Evolutionary conservation across 2,797 vertebrate genomes (phyloP).

Genomic region (Pipistrellus pipistrellus): DNA sequence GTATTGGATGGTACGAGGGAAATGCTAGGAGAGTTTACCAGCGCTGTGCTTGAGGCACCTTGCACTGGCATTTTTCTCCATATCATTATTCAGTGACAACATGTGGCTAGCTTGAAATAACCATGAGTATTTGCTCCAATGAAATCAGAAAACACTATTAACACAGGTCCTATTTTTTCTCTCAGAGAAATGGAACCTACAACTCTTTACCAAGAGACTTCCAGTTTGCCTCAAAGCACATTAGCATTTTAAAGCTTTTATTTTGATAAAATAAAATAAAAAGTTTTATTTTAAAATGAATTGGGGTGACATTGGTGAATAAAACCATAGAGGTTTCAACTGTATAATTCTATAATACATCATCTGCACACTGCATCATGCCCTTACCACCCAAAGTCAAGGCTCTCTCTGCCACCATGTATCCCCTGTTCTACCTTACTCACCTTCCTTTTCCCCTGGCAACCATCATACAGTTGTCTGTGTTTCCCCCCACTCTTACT

Average conservation of each 20-base stretch:
- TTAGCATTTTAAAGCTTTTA: neutral
- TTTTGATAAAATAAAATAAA: neutral
- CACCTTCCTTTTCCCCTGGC: neutral
- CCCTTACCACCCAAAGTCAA: neutral
- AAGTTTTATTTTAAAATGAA: too few relatives aligned
- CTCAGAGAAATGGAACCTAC: neutral
- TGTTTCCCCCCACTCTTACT: accelerated
- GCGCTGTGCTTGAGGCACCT: accelerated
- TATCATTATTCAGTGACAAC: neutral
- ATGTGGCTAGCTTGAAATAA: neutral
- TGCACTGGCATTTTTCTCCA: too few relatives aligned
- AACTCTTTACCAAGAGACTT: neutral
- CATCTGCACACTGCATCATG: neutral
- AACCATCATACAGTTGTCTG: neutral
- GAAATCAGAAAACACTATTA: neutral
- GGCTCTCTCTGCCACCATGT: neutral
- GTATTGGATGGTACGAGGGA: neutral
- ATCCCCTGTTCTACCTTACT: neutral
- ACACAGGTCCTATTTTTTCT: accelerated
- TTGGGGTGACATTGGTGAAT: neutral
- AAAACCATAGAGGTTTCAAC: neutral
- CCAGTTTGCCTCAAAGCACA: too few relatives aligned
- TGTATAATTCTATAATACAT: neutral
- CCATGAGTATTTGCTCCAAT: neutral
- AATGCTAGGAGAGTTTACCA: neutral